Base-by-base conservation (phyloP, 1,140 invertebrate species). In the Nasonia vitripennis region DNA sequence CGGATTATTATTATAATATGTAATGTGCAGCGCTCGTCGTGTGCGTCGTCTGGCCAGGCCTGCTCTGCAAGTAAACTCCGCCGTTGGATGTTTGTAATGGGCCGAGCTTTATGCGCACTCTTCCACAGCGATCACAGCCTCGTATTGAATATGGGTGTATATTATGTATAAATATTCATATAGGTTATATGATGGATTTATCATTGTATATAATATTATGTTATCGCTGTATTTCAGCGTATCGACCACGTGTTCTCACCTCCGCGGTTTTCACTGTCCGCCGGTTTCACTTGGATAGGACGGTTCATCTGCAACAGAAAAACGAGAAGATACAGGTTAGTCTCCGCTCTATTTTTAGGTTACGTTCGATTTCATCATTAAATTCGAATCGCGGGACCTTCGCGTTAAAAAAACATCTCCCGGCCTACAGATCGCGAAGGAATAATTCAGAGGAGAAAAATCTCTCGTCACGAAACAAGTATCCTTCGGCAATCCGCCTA, bases 221-320 rank as follows among this genome's bases (percentile, higher is more conserved):
- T 67, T 67, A 20, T 17, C 14, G 62, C 1, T 67, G 0, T 48
- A 70, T 45, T 55, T 55, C 17, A 55, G 41, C 83, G 31, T 79
- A 77, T 81, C 55, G 71, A 85, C 77, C 70, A 20, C 77, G 86
- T 91, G 67, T 89, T 90, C 94, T 96, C 95, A 98, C 98, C 98
- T 96, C 98, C 98, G 95, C 98, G 97, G 95, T 98, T 99, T 95
- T 99, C 98, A 95, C 97, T 98, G 95, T 99, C 98, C 94, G 98
- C 98, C 95, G 98, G 98, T 95, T 99, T 99, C 95, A 99, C 98
- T 96, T 99, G 98, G 95, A 99, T 98, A 95, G 98, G 98, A 95
- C 98, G 98, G 96, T 99, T 99, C 98, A 99, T 99, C 98, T 99
- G 96, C 62, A 98, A 97, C 93, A 91, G 89, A 94, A 92, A 92